Conservation (phyloP, 1,140 invertebrate species). For the Prorops nasuta region DNA sequence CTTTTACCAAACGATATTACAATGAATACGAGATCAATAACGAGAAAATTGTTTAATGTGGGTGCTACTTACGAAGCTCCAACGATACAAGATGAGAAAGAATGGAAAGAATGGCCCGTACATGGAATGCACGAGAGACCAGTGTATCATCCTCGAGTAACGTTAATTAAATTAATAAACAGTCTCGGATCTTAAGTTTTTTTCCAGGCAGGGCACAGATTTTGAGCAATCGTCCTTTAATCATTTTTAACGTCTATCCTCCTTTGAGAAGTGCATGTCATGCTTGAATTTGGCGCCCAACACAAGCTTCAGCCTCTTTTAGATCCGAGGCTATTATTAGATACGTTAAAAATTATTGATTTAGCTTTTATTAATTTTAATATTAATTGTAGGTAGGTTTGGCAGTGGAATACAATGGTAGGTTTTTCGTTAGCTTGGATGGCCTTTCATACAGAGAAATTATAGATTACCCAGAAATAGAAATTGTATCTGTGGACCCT, state of each 20-base stretch:
- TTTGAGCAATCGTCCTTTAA: too few species aligned
- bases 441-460: constrained; percentile 30
- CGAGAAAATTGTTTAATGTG: constrained; percentile 41
- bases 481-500: constrained; percentile 30
- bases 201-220: too few species aligned
- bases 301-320: too few species aligned
- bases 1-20: too few species aligned
- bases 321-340: too few species aligned
- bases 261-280: not conserved
- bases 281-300: too few species aligned
- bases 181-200: too few species aligned
- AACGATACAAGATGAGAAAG: constrained; percentile 23
- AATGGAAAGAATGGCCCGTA: constrained; percentile 44
- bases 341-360: too few species aligned
- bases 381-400: constrained; percentile 37
- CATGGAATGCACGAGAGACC: constrained; percentile 52
- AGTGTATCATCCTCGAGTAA: constrained; percentile 43
- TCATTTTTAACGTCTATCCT: not conserved
- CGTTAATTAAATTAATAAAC: too few species aligned
- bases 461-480: constrained; percentile 22
- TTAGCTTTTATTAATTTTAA: too few species aligned
- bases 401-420: constrained; percentile 34
- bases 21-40: constrained; percentile 47
- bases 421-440: constrained; percentile 33
- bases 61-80: constrained; percentile 45